A percentile compares a stretch with the other conserved stretches of the same genome.
Evolutionary conservation across 2,888 invertebrate species (phyloP).

Genomic region (Tricholauxania praeusta): DNA sequence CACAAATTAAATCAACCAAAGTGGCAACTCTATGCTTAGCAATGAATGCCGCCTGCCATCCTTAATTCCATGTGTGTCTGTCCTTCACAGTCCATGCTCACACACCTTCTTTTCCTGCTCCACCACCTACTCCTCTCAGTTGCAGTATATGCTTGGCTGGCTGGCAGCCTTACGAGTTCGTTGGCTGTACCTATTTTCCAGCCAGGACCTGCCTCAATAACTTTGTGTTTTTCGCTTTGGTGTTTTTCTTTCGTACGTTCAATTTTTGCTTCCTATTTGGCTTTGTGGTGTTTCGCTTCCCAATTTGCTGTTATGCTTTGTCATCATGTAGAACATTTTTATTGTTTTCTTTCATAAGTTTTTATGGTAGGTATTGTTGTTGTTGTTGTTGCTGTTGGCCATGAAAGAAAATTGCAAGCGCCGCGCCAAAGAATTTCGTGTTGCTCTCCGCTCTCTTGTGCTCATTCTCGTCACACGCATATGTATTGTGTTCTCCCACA

Average conservation of each 20-base stretch:
- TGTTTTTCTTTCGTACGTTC: constrained; percentile 1
- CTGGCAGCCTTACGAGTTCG: constrained; percentile 54
- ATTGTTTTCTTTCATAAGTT: constrained; percentile 7
- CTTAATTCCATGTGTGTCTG: background rate
- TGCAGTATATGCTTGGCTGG: constrained; percentile 37
- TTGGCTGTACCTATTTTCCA: constrained; percentile 66
- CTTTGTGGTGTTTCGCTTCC: constrained; percentile 4
- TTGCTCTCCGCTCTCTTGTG: constrained; percentile 2
- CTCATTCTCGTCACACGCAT: background rate
- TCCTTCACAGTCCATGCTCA: background rate
- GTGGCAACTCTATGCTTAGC: too few relatives aligned
- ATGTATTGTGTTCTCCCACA: constrained; percentile 3
- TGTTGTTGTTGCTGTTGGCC: constrained; percentile 19
- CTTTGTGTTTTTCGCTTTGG: constrained; percentile 44
- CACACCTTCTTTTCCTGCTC: background rate
- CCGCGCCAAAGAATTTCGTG: background rate
- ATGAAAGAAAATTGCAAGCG: constrained; percentile 17
- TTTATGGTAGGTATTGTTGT: constrained; percentile 15
- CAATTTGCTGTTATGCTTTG: constrained; percentile 39
- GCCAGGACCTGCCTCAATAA: constrained; percentile 67
- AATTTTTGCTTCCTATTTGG: background rate
- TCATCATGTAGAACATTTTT: constrained; percentile 15
- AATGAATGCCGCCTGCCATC: too few relatives aligned
- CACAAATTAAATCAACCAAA: too few relatives aligned
- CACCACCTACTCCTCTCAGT: background rate